phyloP scores from a whole-genome alignment of 2,888 invertebrate species.

The Leptogaster cylindrica region DNA sequence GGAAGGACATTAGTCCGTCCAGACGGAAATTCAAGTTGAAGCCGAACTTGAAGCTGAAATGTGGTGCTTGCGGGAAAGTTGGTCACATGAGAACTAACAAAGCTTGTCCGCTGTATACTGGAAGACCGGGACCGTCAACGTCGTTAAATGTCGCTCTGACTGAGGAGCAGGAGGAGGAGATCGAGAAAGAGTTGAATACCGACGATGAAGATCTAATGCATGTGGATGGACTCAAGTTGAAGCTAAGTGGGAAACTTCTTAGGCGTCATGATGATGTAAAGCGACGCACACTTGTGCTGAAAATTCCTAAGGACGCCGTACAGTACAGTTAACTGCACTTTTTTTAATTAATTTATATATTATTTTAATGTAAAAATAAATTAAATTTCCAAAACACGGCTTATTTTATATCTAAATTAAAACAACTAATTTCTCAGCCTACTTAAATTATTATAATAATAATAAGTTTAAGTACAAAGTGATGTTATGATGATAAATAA shows the following conservation, averaged over 20 bases:
- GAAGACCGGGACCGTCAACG: slow-evolving; percentile 65
- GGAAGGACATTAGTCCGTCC: slow-evolving; percentile 68
- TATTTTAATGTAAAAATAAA: too few species aligned
- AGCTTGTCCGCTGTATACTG: slow-evolving; percentile 93
- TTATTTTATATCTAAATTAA: too few species aligned
- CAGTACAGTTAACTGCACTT: too few species aligned
- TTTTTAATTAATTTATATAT: too few species aligned
- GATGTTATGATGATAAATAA: too few species aligned
- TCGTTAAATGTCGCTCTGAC: slow-evolving; percentile 75
- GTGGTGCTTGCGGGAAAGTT: slow-evolving; percentile 91
- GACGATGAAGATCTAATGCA: slow-evolving; percentile 89
- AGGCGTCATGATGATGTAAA: slow-evolving; percentile 89
- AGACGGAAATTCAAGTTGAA: slow-evolving; percentile 85
- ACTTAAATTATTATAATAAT: too few species aligned
- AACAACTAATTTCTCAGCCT: too few species aligned
- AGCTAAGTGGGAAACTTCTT: slow-evolving; percentile 83
- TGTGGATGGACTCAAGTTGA: slow-evolving; percentile 94
- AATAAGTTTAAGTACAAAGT: too few species aligned
- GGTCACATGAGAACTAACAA: slow-evolving; percentile 83
- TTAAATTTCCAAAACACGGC: too few species aligned
- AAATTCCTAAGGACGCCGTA: slow-evolving; percentile 78
- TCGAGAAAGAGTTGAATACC: slow-evolving; percentile 75
- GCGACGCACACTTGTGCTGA: slow-evolving; percentile 76
- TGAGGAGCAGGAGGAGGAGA: slow-evolving; percentile 85
- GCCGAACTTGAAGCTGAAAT: slow-evolving; percentile 89